A percentile compares a stretch with the other conserved stretches of the same genome.
Conservation (phyloP, 23 tunicate species). For the Ascidia mentula region DNA sequence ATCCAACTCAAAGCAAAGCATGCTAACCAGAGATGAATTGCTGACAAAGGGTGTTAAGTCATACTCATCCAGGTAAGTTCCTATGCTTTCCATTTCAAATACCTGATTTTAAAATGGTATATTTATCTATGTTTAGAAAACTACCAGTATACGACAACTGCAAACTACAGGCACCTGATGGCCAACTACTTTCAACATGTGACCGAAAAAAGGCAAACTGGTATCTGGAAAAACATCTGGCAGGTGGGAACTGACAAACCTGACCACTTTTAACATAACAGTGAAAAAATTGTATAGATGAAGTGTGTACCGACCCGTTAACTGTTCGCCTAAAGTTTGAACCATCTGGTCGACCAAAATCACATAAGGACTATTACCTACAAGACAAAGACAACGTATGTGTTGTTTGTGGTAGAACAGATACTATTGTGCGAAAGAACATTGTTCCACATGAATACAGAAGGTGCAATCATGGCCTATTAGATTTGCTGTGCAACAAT, state of each 20-base stretch:
- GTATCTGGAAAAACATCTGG: slow-evolving; percentile 77
- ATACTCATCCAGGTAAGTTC: slow-evolving; percentile 54
- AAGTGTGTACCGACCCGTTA: slow-evolving; percentile 58
- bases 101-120: not conserved
- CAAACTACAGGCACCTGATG: slow-evolving; percentile 92
- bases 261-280: not conserved
- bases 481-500: not conserved
- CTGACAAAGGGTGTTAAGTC: slow-evolving; percentile 37
- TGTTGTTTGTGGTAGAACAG: slow-evolving; percentile 80
- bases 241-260: slow-evolving; percentile 33
- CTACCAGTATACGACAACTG: slow-evolving; percentile 87
- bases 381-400: slow-evolving; percentile 82
- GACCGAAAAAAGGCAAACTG: slow-evolving; percentile 85
- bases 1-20: slow-evolving; percentile 9
- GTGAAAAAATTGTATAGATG: slow-evolving; percentile 21
- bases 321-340: slow-evolving; percentile 76
- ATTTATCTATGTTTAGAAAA: slow-evolving; percentile 34
- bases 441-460: slow-evolving; percentile 93
- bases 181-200: slow-evolving; percentile 79
- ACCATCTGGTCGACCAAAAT: slow-evolving; percentile 73
- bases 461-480: slow-evolving; percentile 37
- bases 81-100: not conserved
- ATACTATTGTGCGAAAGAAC: slow-evolving; percentile 72
- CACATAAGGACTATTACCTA: slow-evolving; percentile 68
- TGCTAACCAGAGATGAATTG: not conserved